Conservation (phyloP, 2,888 invertebrate genomes). For the Nemapogon koenigi region DNA sequence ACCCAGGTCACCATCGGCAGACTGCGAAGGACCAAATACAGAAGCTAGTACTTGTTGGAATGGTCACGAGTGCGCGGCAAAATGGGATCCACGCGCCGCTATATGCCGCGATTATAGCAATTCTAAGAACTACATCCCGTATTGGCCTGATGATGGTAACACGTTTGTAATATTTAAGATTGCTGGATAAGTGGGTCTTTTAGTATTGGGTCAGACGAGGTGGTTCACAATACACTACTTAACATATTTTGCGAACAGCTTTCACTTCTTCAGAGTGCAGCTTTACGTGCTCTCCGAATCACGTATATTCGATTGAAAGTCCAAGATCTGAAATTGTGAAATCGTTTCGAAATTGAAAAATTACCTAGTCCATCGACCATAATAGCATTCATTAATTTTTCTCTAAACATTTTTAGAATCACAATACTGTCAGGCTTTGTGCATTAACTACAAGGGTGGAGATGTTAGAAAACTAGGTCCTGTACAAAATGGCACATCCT, state of each 20-base stretch:
- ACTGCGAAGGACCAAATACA: conserved; percentile 43
- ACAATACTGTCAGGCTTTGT: conserved; percentile 47
- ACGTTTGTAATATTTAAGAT: too few relatives aligned
- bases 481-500: conserved; percentile 44
- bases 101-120: conserved; percentile 40
- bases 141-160: conserved; percentile 38
- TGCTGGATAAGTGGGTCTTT: too few relatives aligned
- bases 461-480: conserved; percentile 35
- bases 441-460: conserved; percentile 45
- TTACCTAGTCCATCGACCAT: too few relatives aligned
- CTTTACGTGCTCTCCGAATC: too few relatives aligned
- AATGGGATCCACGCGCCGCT: conserved; percentile 38
- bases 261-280: too few relatives aligned
- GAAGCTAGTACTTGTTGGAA: conserved; percentile 47
- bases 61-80: conserved; percentile 35
- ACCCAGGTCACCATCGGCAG: conserved; percentile 31
- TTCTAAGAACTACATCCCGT: conserved; percentile 38
- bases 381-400: too few relatives aligned
- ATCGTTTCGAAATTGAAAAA: too few relatives aligned
- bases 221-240: too few relatives aligned
- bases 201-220: too few relatives aligned
- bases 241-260: too few relatives aligned
- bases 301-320: too few relatives aligned
- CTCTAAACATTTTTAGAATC: conserved; percentile 28
- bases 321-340: too few relatives aligned